phyloP scores from a whole-genome alignment of 2,888 invertebrate genomes.

The Trimorus sp. region DNA sequence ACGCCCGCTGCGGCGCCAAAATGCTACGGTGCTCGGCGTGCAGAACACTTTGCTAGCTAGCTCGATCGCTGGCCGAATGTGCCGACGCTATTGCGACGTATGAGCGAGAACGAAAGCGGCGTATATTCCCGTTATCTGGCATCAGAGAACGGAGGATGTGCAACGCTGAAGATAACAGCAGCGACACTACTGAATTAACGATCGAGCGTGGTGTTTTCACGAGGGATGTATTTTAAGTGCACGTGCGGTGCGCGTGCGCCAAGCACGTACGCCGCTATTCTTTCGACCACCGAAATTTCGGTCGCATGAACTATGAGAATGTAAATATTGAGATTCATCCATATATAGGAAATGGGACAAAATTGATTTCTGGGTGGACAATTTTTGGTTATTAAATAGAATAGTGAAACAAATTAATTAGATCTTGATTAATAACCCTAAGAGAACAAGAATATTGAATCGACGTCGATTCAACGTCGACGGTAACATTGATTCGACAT shows the following conservation, averaged over 20 bases:
- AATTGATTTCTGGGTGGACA: too few species aligned
- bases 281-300: conserved; percentile 7
- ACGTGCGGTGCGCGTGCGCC: conserved; percentile 45
- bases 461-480: too few species aligned
- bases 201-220: conserved; percentile 52
- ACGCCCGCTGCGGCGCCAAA: conserved; percentile 18
- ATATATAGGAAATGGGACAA: too few species aligned
- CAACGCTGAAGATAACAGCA: conserved; percentile 56
- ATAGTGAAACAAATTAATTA: too few species aligned
- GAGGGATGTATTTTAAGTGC: conserved; percentile 63
- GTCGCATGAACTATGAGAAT: background rate
- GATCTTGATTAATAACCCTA: too few species aligned
- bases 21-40: conserved; percentile 19
- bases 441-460: too few species aligned
- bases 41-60: conserved; percentile 18
- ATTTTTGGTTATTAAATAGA: too few species aligned
- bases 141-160: conserved; percentile 47
- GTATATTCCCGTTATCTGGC: conserved; percentile 60
- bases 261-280: conserved; percentile 29
- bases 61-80: conserved; percentile 29
- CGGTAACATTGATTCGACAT: too few species aligned
- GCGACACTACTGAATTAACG: conserved; percentile 57
- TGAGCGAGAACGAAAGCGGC: conserved; percentile 31
- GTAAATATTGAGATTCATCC: background rate
- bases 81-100: conserved; percentile 30